Evolutionary conservation across 2,888 invertebrate species (phyloP).

Genomic region (Keiferia lycopersicella): DNA sequence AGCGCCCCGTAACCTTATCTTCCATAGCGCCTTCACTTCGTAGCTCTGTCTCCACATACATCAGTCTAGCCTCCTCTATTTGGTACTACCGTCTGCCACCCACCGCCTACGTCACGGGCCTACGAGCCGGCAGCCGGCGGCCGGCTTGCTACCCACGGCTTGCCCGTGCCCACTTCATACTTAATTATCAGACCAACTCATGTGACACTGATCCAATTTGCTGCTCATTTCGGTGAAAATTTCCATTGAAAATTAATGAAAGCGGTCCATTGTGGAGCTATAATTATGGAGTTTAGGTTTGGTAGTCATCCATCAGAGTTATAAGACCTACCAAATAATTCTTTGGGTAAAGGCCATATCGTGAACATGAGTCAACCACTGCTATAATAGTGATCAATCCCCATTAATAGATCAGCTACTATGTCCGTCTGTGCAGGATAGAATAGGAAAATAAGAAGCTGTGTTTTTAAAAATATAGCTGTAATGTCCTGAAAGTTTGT

Average conservation of each 20-base stretch:
- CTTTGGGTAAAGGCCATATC: too few relatives aligned
- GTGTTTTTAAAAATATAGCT: too few relatives aligned
- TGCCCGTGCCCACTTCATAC: slow-evolving; percentile 42
- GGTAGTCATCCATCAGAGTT: background rate
- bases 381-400: too few relatives aligned
- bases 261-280: background rate
- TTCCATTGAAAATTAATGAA: slow-evolving; percentile 34
- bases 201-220: slow-evolving; percentile 51
- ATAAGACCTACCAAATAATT: too few relatives aligned
- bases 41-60: background rate
- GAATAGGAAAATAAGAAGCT: too few relatives aligned
- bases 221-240: slow-evolving; percentile 35
- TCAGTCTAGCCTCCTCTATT: background rate
- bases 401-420: too few relatives aligned
- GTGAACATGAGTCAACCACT: too few relatives aligned
- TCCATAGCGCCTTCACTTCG: background rate
- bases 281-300: background rate
- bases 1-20: too few relatives aligned
- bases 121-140: slow-evolving; percentile 20
- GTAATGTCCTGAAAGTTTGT: too few relatives aligned
- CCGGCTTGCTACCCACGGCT: slow-evolving; percentile 35
- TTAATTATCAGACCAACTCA: slow-evolving; percentile 53
- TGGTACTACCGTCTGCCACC: background rate
- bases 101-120: slow-evolving; percentile 9
- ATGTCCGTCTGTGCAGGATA: too few relatives aligned